phyloP scores from a whole-genome alignment of 2,888 invertebrate genomes.

The Apantesis nais region DNA sequence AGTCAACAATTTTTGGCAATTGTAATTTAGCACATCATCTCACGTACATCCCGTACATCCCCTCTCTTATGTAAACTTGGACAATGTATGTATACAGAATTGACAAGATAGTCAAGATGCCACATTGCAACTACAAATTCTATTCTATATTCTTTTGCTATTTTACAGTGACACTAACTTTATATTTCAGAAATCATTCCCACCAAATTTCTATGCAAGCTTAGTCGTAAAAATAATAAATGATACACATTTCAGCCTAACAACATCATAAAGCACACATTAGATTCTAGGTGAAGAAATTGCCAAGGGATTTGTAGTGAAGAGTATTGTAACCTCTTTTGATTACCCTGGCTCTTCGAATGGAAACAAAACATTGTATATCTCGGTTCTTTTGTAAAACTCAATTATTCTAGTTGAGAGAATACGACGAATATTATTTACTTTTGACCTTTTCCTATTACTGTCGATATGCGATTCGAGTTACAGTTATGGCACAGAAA shows the following conservation, averaged over 20 bases:
- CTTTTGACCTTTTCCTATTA: constrained; percentile 11
- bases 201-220: background rate
- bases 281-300: constrained; percentile 6
- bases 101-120: background rate
- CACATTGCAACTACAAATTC: too few species aligned
- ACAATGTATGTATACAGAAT: background rate
- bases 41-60: too few species aligned
- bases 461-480: background rate
- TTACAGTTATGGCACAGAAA: constrained; percentile 4
- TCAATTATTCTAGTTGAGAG: constrained; percentile 13
- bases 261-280: constrained; percentile 7
- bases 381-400: constrained; percentile 22
- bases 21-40: too few species aligned
- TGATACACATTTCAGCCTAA: background rate
- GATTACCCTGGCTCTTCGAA: constrained; percentile 13
- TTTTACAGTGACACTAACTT: background rate
- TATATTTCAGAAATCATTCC: background rate
- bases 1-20: too few species aligned
- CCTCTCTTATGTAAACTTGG: too few species aligned
- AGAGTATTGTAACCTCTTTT: constrained; percentile 17
- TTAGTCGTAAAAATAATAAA: background rate
- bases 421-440: constrained; percentile 10
- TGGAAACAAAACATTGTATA: constrained; percentile 24
- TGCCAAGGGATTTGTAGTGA: constrained; percentile 9
- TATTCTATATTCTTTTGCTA: background rate